Evolutionary conservation across 2,888 invertebrate genomes (phyloP).

Genomic region (Panzeria rudis): DNA sequence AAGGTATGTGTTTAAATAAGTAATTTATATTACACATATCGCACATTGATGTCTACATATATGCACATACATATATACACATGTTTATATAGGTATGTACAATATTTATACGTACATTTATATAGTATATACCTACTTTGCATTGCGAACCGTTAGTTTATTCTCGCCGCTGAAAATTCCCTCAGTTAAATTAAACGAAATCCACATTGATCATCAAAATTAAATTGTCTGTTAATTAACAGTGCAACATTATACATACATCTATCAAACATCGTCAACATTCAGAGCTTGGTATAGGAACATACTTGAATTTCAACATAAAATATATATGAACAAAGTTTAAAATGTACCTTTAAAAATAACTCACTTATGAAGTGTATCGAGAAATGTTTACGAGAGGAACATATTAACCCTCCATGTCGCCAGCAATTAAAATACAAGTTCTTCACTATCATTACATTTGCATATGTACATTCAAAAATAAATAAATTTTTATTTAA

Average conservation of each 20-base stretch:
- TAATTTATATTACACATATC: too few species aligned
- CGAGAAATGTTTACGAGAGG: background rate
- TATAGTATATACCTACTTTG: too few species aligned
- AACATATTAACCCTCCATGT: background rate
- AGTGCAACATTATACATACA: too few species aligned
- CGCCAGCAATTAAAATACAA: background rate
- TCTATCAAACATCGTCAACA: too few species aligned
- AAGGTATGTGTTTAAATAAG: too few species aligned
- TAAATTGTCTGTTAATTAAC: background rate
- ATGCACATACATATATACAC: too few species aligned
- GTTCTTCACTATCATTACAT: background rate
- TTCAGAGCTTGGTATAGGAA: background rate
- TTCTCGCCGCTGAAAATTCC: background rate
- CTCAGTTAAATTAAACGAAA: background rate
- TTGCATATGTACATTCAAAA: background rate
- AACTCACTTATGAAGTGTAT: background rate
- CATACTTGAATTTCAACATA: background rate
- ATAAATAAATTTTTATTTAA: too few species aligned
- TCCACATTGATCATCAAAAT: background rate
- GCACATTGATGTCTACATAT: too few species aligned
- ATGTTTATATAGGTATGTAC: too few species aligned
- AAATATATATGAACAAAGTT: background rate
- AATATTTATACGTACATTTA: too few species aligned
- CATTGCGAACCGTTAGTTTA: background rate
- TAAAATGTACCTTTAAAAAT: background rate